Evolutionary conservation across 2,113 vertebrate species (phyloP), one percentile per base, ranked within the genome.

Genomic region (Chinchilla lanigera): DNA sequence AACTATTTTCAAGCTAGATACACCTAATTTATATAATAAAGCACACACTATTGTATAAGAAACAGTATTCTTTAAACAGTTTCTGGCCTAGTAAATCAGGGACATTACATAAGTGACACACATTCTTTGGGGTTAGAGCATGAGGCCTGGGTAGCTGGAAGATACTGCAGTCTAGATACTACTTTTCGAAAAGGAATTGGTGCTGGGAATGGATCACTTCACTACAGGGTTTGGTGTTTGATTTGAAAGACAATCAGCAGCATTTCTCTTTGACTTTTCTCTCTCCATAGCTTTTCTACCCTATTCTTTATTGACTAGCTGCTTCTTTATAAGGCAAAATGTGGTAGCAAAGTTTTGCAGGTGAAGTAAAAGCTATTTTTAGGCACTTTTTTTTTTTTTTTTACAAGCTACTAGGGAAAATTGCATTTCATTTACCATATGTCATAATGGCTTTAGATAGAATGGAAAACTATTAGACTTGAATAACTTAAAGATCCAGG

Each of bases 81-180:
- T 92, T 97, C 97, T 97, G 95, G 98, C 98, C 97, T 83, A 86
- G 87, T 97, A 98, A 93, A 87, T 95, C 98, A 89, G 97, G 96
- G 97, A 94, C 88, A 86, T 93, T 90, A 94, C 92, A 77, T 97
- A 69, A 93, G n/a, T 61, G 95, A 81, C 93, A 94, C 88, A 96
- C 44, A 92, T 92, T 71, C 92, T 97, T 97, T 80, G 92, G 86
- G 83, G 82, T 93, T 96, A 80, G 80, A 93, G 95, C 50, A 35
- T 28, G 93, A 95, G 96, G 88, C 60, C 86, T 97, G 96, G 91
- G 7, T 22, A 77, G 52, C 69, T 65, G 41, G 14, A 69, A 50
- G 19, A 47, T 7, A 69, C 44, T 93, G 26, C 89, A 95, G 93
- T 89, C 96, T 97, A 54, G 96, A 90, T 81, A 73, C 84, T 86